Conservation (phyloP, 2,797 vertebrate species). For the Poeciliopsis presidionis region DNA sequence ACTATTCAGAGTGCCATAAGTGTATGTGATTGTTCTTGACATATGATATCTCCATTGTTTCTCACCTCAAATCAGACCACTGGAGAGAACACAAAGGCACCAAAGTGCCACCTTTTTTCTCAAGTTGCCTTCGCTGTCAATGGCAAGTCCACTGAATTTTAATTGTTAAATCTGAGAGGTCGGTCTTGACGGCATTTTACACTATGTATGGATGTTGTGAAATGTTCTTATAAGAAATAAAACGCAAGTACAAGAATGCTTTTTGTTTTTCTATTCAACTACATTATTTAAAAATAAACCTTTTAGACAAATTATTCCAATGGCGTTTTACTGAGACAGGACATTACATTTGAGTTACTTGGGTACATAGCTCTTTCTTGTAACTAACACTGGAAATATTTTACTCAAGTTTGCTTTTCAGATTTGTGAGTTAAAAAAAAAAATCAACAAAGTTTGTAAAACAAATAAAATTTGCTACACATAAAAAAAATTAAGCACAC, state of each 20-base stretch:
- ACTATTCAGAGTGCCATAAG: constrained; percentile 60
- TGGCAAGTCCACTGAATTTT: constrained; percentile 31
- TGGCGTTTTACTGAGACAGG: neutral
- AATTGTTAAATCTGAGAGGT: constrained; percentile 1
- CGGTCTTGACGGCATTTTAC: neutral
- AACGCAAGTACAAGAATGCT: neutral
- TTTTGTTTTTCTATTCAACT: neutral
- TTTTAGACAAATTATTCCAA: neutral
- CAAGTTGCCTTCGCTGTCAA: constrained; percentile 36
- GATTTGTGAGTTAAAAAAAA: neutral
- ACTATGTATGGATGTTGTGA: neutral
- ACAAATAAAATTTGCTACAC: neutral
- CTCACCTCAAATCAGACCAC: constrained; percentile 66
- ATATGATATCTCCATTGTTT: constrained; percentile 63
- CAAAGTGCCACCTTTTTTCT: constrained; percentile 61
- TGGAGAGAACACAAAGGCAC: constrained; percentile 52
- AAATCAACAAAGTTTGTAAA: neutral
- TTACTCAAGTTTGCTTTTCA: neutral
- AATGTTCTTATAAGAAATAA: neutral
- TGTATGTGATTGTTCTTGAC: constrained; percentile 62
- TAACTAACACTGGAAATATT: neutral
- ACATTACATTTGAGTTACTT: neutral
- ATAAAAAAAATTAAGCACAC: neutral
- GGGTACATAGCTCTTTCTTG: neutral
- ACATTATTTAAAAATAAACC: neutral